phyloP scores from a whole-genome alignment of 2,797 vertebrate species.

The Erpetoichthys calabaricus region DNA sequence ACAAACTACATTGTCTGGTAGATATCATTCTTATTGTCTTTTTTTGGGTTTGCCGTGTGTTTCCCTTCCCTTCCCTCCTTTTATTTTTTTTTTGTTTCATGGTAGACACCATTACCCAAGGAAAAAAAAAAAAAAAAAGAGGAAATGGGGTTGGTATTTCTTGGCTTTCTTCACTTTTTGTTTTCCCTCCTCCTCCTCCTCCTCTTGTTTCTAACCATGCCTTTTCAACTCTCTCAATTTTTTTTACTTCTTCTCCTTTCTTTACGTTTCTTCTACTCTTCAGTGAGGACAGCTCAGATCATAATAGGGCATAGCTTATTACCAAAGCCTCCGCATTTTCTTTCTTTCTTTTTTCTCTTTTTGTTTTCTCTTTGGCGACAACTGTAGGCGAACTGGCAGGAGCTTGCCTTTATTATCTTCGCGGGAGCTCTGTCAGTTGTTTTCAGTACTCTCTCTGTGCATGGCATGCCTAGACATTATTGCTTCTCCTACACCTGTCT shows the following conservation, averaged over 20 bases:
- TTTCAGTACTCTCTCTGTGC: slow-evolving; percentile 65
- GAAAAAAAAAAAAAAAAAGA: slow-evolving; percentile 53
- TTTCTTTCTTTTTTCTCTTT: slow-evolving; percentile 15
- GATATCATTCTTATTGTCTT: slow-evolving; percentile 90
- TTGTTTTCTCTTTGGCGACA: slow-evolving; percentile 48
- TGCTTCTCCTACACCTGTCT: slow-evolving; percentile 25
- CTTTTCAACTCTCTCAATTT: slow-evolving; percentile 19
- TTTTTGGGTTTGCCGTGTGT: slow-evolving; percentile 95
- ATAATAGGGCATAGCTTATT: slow-evolving; percentile 31
- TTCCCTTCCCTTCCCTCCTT: slow-evolving; percentile 38
- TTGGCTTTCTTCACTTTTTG: slow-evolving; percentile 49
- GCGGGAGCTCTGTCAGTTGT: slow-evolving; percentile 73
- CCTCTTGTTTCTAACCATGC: slow-evolving; percentile 30
- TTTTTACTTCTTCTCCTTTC: slow-evolving; percentile 24
- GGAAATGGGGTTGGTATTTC: slow-evolving; percentile 69
- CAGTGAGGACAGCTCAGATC: slow-evolving; percentile 19
- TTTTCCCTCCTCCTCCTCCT: slow-evolving; percentile 39
- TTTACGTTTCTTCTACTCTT: slow-evolving; percentile 26
- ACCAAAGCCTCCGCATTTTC: slow-evolving; percentile 34
- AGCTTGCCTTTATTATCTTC: slow-evolving; percentile 57
- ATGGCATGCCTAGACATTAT: slow-evolving; percentile 75
- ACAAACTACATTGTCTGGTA: slow-evolving; percentile 99
- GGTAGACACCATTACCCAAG: slow-evolving; percentile 50
- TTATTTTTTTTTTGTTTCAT: slow-evolving; percentile 56
- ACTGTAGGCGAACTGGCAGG: slow-evolving; percentile 67